Percentiles rank a stretch among this genome's conserved stretches.
phyloP scores from a whole-genome alignment of 2,797 vertebrate species.

The Tadarida brasiliensis region DNA sequence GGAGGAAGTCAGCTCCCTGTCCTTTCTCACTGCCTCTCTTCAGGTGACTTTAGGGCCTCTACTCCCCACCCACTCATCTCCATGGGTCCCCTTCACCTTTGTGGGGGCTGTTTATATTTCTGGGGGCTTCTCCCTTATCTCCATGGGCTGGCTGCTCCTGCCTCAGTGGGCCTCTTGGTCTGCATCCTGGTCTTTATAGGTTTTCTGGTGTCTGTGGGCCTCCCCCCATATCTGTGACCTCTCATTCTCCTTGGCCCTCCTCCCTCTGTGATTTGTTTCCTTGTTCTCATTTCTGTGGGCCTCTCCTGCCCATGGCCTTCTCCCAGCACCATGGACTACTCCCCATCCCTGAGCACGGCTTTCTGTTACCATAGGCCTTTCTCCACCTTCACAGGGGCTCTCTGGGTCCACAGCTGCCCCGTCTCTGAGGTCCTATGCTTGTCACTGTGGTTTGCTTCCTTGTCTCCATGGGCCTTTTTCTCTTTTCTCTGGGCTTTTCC shows the following conservation, averaged over 20 bases:
- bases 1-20: background rate
- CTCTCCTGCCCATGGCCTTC: background rate
- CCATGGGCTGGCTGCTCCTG: background rate
- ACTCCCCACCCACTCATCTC: background rate
- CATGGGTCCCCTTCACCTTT: background rate
- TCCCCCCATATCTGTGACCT: background rate
- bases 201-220: background rate
- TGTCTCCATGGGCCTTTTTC: background rate
- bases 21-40: background rate
- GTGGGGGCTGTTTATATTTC: background rate
- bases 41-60: background rate
- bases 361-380: background rate
- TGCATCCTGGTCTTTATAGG: background rate
- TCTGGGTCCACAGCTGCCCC: background rate
- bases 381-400: background rate
- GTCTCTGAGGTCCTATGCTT: background rate
- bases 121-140: background rate
- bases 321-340: background rate
- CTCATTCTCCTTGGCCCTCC: background rate
- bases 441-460: background rate
- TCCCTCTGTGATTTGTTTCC: background rate
- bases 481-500: background rate
- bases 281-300: background rate
- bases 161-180: conserved; percentile 31
- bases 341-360: background rate